Base-by-base conservation (phyloP, 2,797 vertebrate species). In the Morus bassanus region DNA sequence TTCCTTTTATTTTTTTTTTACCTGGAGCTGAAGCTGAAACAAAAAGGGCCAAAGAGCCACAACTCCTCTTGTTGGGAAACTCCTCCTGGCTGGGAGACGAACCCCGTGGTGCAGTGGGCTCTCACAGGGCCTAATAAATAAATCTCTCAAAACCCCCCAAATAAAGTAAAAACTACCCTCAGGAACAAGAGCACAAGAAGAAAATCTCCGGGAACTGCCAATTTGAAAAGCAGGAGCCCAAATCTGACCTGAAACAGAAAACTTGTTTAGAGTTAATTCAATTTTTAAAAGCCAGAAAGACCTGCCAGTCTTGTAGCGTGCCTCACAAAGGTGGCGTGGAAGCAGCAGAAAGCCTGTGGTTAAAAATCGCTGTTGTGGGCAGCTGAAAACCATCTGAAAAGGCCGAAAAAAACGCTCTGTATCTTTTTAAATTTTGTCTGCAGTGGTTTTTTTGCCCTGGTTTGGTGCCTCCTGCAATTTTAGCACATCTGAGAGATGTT, bases 71-170 rank as follows among this genome's bases (percentile, higher is more conserved):
- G 8, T 1, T 15, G 46, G 33, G 45, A 30, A 9, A 16, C 11
- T 1, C 5, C 54, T 33, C 11, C 23, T 6, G 39, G 12, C 23
- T 15, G 27, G 25, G 48, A 61, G 19, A 17, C 0, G 0, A 46
- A 3, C n/a, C 13, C 17, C 1, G 0, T 3, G 0, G 27, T 5
- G 39, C 37, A 12, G 43, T 0, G 18, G 18, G 6, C 22, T 4
- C 21, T 65, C 39, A 10, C 0, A 1, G 30, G 0, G 3, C 6
- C 5, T 53, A 30, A 43, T 7, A 35, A 23, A 11, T 27, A 11
- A 85, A 51, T 8, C 12, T 18, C 16, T 14, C 19, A 31, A 45
- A 51, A 6, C 5, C 3, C 17, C 5, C 4, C 28, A 21, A 14
- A 31, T 41, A 18, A 25, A 67, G 18, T 30, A 7, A 39, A 74